Conservation (phyloP, 2,888 invertebrate genomes). For the Scaptomyza flava region DNA sequence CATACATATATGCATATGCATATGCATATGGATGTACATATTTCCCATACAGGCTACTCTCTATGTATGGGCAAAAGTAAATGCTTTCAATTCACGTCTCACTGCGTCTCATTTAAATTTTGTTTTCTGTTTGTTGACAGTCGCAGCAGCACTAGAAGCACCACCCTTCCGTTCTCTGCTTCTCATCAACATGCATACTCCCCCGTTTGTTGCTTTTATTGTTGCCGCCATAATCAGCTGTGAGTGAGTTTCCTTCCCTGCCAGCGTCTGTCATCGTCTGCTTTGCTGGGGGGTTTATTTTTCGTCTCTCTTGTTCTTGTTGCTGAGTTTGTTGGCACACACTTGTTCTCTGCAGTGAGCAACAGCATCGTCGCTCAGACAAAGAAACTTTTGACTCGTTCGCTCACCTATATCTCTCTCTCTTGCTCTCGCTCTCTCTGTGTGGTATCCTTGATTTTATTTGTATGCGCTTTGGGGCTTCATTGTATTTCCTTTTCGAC, state of each 20-base stretch:
- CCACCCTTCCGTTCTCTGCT: slow-evolving; percentile 2
- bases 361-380: slow-evolving; percentile 23
- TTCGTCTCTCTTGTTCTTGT: slow-evolving; percentile 5
- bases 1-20: slow-evolving; percentile 1
- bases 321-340: slow-evolving; percentile 16
- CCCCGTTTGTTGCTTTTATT: slow-evolving; percentile 25
- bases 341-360: slow-evolving; percentile 26
- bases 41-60: slow-evolving; percentile 24
- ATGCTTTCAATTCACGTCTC: slow-evolving; percentile 69
- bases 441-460: slow-evolving; percentile 69
- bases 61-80: slow-evolving; percentile 53
- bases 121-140: slow-evolving; percentile 51
- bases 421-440: slow-evolving; percentile 11
- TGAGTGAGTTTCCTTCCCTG: slow-evolving; percentile 21
- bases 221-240: slow-evolving; percentile 62
- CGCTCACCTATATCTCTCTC: slow-evolving; percentile 15
- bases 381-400: slow-evolving; percentile 58
- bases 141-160: slow-evolving; percentile 24
- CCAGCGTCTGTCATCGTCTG: neutral
- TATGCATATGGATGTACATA: slow-evolving; percentile 7
- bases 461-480: slow-evolving; percentile 37
- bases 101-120: slow-evolving; percentile 53
- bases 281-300: slow-evolving; percentile 16
- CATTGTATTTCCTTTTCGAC: slow-evolving; percentile 57
- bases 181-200: slow-evolving; percentile 17